Percentiles rank a stretch among this genome's conserved stretches.
Conservation (phyloP, 1,140 invertebrate species). For the Heliconius congener region DNA sequence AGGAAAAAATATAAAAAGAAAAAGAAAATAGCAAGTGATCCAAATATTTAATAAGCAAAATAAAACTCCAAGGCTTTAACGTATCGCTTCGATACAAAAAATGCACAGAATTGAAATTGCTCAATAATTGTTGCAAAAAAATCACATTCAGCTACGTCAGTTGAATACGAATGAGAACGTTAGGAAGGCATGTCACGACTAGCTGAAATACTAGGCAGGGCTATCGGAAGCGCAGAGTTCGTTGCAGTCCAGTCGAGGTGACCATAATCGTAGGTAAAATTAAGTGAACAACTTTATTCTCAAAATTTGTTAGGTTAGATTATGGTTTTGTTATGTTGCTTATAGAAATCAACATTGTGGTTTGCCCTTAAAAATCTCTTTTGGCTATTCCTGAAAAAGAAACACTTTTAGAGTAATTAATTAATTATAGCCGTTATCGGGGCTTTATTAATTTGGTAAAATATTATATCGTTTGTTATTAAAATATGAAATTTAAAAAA, state of each 20-base stretch:
- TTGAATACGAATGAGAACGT: constrained; percentile 9
- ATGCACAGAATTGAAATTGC: constrained; percentile 22
- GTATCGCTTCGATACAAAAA: background rate
- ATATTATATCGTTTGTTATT: no score
- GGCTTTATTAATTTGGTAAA: no score
- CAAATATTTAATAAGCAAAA: background rate
- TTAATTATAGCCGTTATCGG: no score
- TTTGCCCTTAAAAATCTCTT: no score
- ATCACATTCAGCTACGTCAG: constrained; percentile 9
- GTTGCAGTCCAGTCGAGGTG: constrained; percentile 7
- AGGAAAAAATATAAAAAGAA: no score
- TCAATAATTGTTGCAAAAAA: constrained; percentile 14
- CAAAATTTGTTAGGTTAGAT: no score
- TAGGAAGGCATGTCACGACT: constrained; percentile 19
- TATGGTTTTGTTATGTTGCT: no score
- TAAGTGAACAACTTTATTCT: background rate
- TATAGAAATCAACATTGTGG: no score
- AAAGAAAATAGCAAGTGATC: no score
- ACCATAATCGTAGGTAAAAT: background rate
- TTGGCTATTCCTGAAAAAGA: no score
- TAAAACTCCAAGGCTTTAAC: background rate
- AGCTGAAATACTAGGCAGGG: constrained; percentile 19
- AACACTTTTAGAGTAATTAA: no score
- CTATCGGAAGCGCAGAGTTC: constrained; percentile 25
- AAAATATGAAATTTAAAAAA: no score